Evolutionary conservation across 1,140 invertebrate species (phyloP).

Genomic region (Brachionus rubens): DNA sequence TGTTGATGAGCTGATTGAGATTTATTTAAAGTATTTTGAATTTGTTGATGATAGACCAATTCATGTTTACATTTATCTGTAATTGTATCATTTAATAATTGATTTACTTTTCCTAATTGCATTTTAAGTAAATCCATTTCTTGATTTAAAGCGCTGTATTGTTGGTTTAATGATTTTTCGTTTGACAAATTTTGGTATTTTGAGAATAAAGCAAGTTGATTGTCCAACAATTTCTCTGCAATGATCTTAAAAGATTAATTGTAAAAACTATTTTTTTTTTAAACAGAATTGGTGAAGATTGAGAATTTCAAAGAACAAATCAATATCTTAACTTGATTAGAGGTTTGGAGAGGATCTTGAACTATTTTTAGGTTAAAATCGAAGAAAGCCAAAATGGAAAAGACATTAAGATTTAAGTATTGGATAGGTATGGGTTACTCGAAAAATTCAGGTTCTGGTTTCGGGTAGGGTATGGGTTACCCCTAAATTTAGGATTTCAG

Average conservation of each 20-base stretch:
- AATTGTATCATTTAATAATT: slow-evolving; percentile 41
- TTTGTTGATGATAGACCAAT: slow-evolving; percentile 38
- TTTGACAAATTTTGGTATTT: slow-evolving; percentile 4
- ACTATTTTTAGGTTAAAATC: no score
- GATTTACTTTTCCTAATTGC: slow-evolving; percentile 35
- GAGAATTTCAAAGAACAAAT: no score
- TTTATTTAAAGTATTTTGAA: slow-evolving; percentile 19
- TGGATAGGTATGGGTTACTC: no score
- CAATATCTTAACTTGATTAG: no score
- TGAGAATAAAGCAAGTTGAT: slow-evolving; percentile 17
- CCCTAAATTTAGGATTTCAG: no score
- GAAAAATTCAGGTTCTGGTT: no score
- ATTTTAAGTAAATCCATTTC: slow-evolving; percentile 38
- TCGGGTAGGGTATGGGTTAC: no score
- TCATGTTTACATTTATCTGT: slow-evolving; percentile 46
- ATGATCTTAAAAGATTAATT: slow-evolving; percentile 30
- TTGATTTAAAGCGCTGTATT: slow-evolving; percentile 44
- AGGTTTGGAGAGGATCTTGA: no score
- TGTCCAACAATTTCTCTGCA: slow-evolving; percentile 31
- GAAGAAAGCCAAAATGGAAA: no score
- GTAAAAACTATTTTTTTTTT: no score
- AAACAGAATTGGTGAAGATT: no score
- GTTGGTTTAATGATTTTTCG: slow-evolving; percentile 20
- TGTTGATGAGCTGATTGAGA: slow-evolving; percentile 1
- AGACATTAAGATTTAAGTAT: no score